Base-by-base conservation (phyloP, 2,888 invertebrate genomes). In the Acrobasis suavella region DNA sequence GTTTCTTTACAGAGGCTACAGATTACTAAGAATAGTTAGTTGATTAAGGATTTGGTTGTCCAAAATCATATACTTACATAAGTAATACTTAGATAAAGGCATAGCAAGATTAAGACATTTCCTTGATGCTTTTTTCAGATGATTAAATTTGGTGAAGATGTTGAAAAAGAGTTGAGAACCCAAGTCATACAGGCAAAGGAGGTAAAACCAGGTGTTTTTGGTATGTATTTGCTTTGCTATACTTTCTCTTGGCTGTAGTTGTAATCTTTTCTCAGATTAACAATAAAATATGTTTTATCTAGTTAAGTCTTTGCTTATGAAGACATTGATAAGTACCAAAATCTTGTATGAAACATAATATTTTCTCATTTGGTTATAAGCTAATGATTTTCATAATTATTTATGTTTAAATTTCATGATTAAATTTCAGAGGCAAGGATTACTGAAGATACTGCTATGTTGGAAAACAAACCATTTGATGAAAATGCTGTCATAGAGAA, bases 161-260 rank as follows among this genome's bases (percentile, higher is more conserved):
- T 96, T 2, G 96, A 96, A 77, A 83, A 84, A 59, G 96, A 96
- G 86, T 77, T 97, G 37, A 93, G 93, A 74, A 95, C 95, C 12
- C 95, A 95, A 77, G 94, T 97, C 1, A 94, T 97, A 64, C 96
- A 97, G 85, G 95, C 96, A 6, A 87, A 89, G 69, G 93, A 95
- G 89, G 93, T 94, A n/a, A 87, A 93, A 72, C 94, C 96, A 50
- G 95, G 95, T 67, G 91, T 93, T 68, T 96, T 91, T 86, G 94
- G 96, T 96, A 89, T 83, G 80, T 71, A 58, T 60, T 38, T 61
- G 39, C 9, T 58, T 66, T 59, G 42, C 39, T 39, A 14, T 32
- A 15, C 17, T 15, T 49, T 22, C 5, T 38, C 42, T 1, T 32
- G 7, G 1, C 0, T 32, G 32, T 32, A 32, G 7, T 32, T 32